Evolutionary conservation across 2,113 vertebrate species (phyloP).

Genomic region (Mobula hypostoma): DNA sequence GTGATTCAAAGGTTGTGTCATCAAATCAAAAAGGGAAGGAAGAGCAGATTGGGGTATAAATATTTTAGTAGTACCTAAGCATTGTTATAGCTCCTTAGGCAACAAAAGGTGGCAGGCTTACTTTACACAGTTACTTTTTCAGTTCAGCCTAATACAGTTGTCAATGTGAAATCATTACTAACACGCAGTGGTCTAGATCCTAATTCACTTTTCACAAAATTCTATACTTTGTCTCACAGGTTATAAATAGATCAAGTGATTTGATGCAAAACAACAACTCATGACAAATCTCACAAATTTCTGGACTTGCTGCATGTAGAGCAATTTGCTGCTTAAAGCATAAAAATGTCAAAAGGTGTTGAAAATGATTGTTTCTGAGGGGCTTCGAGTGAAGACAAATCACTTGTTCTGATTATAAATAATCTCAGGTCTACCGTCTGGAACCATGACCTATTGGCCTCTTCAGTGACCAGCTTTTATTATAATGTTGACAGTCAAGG

Average conservation of each 20-base stretch:
- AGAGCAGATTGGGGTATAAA: neutral
- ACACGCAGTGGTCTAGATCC: neutral
- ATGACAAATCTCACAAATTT: conserved; percentile 15
- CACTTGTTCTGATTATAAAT: conserved; percentile 30
- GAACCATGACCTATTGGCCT: neutral
- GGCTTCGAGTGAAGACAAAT: conserved; percentile 18
- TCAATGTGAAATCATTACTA: conserved; percentile 27
- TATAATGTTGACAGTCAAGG: neutral
- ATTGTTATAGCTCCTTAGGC: neutral
- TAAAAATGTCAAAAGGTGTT: conserved; percentile 2
- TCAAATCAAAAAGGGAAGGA: neutral
- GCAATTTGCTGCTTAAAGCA: conserved; percentile 17
- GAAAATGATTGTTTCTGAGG: conserved; percentile 33
- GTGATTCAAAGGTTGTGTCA: neutral
- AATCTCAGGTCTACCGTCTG: neutral
- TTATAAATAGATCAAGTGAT: conserved; percentile 27
- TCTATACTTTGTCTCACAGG: neutral
- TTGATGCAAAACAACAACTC: conserved; percentile 14
- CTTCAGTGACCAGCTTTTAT: neutral
- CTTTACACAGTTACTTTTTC: neutral
- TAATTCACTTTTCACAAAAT: conserved; percentile 11
- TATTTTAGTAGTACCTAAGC: neutral
- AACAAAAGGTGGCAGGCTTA: conserved; percentile 3
- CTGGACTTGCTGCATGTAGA: conserved; percentile 9
- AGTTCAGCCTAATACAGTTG: neutral